Percentiles rank a stretch among this genome's conserved stretches.
These are phyloP conservation scores for Chaitophorus viminalis DNA, from an alignment of 2,888 invertebrate species.

Conservation along the genomic window DNA sequence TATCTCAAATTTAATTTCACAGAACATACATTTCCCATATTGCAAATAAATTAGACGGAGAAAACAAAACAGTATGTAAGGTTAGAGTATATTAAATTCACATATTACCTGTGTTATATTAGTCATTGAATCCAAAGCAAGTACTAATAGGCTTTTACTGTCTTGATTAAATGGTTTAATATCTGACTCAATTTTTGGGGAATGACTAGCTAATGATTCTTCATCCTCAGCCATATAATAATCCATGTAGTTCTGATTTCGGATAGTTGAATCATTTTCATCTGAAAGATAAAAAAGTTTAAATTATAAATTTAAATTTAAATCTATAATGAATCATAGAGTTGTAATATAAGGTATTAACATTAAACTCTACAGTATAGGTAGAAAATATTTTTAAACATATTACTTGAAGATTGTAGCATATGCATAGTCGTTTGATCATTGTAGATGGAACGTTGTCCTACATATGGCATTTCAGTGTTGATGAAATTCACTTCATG, in stretches of 20 bases:
- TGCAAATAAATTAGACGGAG: too few relatives aligned
- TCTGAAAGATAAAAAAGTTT: conserved; percentile 3
- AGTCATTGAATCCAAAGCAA: conserved; percentile 49
- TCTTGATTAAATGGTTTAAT: conserved; percentile 56
- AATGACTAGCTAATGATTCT: conserved; percentile 38
- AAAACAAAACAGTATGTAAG: too few relatives aligned
- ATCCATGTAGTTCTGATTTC: conserved; percentile 57
- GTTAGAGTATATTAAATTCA: neutral
- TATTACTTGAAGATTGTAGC: conserved; percentile 52
- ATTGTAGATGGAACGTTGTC: conserved; percentile 16
- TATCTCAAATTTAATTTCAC: too few relatives aligned
- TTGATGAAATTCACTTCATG: conserved; percentile 67
- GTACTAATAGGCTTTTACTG: conserved; percentile 38
- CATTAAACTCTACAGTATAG: too few relatives aligned
- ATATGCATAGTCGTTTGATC: conserved; percentile 30
- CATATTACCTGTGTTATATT: conserved; percentile 45
- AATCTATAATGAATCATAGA: too few relatives aligned
- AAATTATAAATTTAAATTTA: too few relatives aligned
- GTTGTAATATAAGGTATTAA: too few relatives aligned
- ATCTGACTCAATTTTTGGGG: conserved; percentile 46
- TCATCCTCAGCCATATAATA: conserved; percentile 57
- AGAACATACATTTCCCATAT: too few relatives aligned
- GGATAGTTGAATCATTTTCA: conserved; percentile 40
- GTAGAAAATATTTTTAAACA: neutral
- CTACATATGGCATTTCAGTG: conserved; percentile 43